Evolutionary conservation across 2,113 vertebrate species (phyloP), one percentile per base, ranked within the genome.

Genomic region (Sporophila hypoxantha): DNA sequence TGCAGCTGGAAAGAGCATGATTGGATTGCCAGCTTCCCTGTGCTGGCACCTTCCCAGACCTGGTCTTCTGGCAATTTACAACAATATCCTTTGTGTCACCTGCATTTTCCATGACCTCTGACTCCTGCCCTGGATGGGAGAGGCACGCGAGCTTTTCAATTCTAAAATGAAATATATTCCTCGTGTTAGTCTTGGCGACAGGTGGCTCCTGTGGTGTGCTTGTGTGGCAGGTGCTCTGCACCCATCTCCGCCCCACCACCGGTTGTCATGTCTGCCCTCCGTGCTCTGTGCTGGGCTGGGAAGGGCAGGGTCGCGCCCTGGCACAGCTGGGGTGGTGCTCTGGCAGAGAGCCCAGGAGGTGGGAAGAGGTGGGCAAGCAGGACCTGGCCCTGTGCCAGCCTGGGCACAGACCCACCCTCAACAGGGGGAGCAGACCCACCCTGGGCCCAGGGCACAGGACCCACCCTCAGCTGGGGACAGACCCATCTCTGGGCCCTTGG

Each of bases 161-260:
- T 77, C 32, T 6, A 10, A n/a, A 68, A 46, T n/a, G 20, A 25
- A 78, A 55, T 23, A 1, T n/a, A 60, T 69, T 78, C 37, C 77
- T 76, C 32, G 44, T 7, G 80, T 15, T 15, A 17, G 47, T 18
- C 44, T 9, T 18, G 55, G 9, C 14, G n/a, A 27, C 1, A 1
- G 1, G 3, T 11, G 60, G 6, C 10, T 18, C 23, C 22, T 27
- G 17, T 22, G 47, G 47, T 46, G 41, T 17, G 56, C 22, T 53
- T 32, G 2, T 27, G 53, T 4, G 56, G 10, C 29, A 50, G 49
- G 10, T 0, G 2, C n/a, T 59, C 37, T 10, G n/a, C 37, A 8
- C 2, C 29, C 12, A 0, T 30, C 52, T 12, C 15, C 44, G 27
- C 42, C 4, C 3, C 2, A 5, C 3, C 4, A 0, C 2, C 0